Percentiles rank a stretch among this genome's conserved stretches.
Conservation (phyloP, 2,797 vertebrate genomes). For the Natrix natrix region DNA sequence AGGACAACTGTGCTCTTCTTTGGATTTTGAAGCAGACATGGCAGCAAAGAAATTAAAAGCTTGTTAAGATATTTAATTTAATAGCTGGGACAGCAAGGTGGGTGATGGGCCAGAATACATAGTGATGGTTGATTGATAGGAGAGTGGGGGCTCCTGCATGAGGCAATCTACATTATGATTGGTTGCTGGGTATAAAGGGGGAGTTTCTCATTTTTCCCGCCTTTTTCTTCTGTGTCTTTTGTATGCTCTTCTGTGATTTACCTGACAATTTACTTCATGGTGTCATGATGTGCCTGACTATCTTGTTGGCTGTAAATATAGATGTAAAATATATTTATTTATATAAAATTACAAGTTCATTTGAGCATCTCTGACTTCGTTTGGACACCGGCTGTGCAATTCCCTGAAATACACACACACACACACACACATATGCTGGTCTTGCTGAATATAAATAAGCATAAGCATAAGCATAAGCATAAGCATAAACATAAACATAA, state of each 20-base stretch:
- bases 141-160: background rate
- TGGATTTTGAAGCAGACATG: slow-evolving; percentile 18
- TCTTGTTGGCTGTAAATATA: background rate
- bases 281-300: background rate
- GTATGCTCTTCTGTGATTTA: background rate
- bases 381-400: background rate
- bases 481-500: too few species aligned
- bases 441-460: too few species aligned
- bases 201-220: background rate
- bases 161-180: background rate
- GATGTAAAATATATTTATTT: background rate
- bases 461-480: too few species aligned
- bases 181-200: background rate
- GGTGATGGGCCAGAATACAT: background rate
- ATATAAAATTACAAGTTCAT: background rate
- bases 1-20: background rate
- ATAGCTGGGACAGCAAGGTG: background rate
- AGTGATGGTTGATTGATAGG: background rate
- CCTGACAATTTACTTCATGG: background rate
- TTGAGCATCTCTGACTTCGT: background rate
- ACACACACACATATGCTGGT: too few species aligned
- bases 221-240: background rate
- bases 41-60: slow-evolving; percentile 15
- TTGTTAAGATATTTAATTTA: background rate
- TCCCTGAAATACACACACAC: too few species aligned